phyloP scores from a whole-genome alignment of 2,113 vertebrate species.

The Plotosus lineatus region DNA sequence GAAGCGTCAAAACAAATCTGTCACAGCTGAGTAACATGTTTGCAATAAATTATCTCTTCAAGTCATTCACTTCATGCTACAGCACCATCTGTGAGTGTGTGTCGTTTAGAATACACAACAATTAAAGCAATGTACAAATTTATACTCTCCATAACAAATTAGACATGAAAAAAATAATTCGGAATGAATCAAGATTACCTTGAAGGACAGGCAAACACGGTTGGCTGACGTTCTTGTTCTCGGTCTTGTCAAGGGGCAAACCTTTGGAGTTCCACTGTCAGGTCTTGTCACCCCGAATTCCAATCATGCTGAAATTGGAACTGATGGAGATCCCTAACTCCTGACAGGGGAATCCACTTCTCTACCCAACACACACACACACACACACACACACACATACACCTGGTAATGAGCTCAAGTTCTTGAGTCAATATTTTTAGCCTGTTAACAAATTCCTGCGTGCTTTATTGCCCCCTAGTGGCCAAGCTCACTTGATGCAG shows the following conservation, averaged over 20 bases:
- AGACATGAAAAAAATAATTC: too few relatives aligned
- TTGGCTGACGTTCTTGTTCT: constrained; percentile 83
- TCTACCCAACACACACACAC: constrained; percentile 70
- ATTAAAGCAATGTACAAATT: too few relatives aligned
- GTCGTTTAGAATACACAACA: too few relatives aligned
- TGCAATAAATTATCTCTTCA: not conserved
- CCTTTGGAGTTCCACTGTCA: constrained; percentile 84
- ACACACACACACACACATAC: constrained; percentile 19
- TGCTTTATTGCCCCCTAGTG: not conserved
- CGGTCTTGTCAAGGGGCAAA: constrained; percentile 78
- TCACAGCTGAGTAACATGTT: not conserved
- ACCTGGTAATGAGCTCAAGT: not conserved
- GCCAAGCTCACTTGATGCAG: too few relatives aligned
- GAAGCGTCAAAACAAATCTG: constrained; percentile 21
- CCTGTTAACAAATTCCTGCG: not conserved
- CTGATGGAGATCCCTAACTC: constrained; percentile 77
- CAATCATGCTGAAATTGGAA: constrained; percentile 79
- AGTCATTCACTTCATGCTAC: not conserved
- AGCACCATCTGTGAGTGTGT: not conserved
- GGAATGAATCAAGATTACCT: too few relatives aligned
- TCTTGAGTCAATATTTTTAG: not conserved
- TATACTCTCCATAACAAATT: too few relatives aligned
- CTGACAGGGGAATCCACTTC: constrained; percentile 78
- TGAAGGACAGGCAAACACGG: constrained; percentile 78
- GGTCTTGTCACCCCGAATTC: constrained; percentile 81